Evolutionary conservation across 64 coral and sea anemone species (phyloP).

Genomic region (Pocillopora damicornis): DNA sequence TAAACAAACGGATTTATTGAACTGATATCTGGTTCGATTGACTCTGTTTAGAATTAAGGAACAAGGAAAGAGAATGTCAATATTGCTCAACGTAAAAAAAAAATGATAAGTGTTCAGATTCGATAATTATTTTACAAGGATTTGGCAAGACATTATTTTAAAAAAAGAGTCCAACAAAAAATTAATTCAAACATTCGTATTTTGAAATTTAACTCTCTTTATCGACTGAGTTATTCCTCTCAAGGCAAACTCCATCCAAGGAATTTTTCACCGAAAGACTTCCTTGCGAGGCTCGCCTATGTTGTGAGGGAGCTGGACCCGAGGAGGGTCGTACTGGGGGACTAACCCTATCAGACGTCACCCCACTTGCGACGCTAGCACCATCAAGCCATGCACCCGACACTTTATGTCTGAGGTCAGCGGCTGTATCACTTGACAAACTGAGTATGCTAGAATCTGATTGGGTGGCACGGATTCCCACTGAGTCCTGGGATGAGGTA

Average conservation of each 20-base stretch:
- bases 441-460: conserved; percentile 67
- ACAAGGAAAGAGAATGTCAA: no score
- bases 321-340: conserved; percentile 8
- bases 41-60: no score
- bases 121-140: background rate
- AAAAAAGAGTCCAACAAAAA: background rate
- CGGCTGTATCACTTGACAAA: conserved; percentile 46
- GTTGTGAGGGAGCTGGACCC: conserved; percentile 29
- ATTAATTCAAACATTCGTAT: background rate
- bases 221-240: background rate
- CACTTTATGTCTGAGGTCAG: conserved; percentile 53
- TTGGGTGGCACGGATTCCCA: conserved; percentile 48
- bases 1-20: no score
- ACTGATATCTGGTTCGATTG: no score
- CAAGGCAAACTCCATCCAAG: background rate
- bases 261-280: background rate
- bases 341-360: background rate
- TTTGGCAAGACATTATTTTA: background rate
- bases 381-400: conserved; percentile 55
- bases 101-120: no score
- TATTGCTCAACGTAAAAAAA: no score
- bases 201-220: background rate
- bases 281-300: background rate
- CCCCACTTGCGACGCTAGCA: background rate
- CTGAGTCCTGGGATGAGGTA: conserved; percentile 39